Conservation (phyloP, 2,888 invertebrate genomes). For the Lottia scabra region DNA sequence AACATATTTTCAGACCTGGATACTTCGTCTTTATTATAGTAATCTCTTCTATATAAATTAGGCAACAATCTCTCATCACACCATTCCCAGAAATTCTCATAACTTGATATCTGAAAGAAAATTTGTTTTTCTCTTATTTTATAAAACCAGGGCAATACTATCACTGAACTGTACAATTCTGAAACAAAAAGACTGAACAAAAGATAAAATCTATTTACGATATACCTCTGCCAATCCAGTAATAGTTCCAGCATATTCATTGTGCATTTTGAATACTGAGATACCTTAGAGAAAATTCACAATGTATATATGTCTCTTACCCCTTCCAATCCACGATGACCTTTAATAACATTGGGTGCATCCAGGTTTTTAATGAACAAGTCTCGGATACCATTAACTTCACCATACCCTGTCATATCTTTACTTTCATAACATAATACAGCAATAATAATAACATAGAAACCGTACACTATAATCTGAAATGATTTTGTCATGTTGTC, state of each 20-base stretch:
- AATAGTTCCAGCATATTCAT: too few species aligned
- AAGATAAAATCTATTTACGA: too few species aligned
- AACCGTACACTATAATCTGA: constrained; percentile 12
- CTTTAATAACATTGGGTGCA: background rate
- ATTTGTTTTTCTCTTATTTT: too few species aligned
- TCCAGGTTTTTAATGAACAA: constrained; percentile 13
- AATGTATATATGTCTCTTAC: constrained; percentile 1
- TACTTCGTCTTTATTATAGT: constrained; percentile 36
- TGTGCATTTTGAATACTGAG: too few species aligned
- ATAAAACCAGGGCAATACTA: too few species aligned
- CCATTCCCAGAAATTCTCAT: constrained; percentile 40
- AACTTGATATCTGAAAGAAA: constrained; percentile 21
- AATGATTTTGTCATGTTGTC: background rate
- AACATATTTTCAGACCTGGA: constrained; percentile 14
- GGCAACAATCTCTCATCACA: constrained; percentile 35
- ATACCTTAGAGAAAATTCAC: too few species aligned
- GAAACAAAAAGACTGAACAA: too few species aligned
- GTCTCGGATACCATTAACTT: constrained; percentile 16
- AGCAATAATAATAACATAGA: constrained; percentile 22
- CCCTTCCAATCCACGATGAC: constrained; percentile 14
- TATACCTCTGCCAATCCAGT: too few species aligned
- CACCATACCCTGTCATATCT: constrained; percentile 15
- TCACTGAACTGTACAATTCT: too few species aligned
- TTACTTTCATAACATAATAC: constrained; percentile 21
- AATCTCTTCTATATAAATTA: constrained; percentile 29